A percentile compares a stretch with the other conserved stretches of the same genome.
Conservation (phyloP, 2,888 invertebrate species). For the Rhogogaster chlorosoma region DNA sequence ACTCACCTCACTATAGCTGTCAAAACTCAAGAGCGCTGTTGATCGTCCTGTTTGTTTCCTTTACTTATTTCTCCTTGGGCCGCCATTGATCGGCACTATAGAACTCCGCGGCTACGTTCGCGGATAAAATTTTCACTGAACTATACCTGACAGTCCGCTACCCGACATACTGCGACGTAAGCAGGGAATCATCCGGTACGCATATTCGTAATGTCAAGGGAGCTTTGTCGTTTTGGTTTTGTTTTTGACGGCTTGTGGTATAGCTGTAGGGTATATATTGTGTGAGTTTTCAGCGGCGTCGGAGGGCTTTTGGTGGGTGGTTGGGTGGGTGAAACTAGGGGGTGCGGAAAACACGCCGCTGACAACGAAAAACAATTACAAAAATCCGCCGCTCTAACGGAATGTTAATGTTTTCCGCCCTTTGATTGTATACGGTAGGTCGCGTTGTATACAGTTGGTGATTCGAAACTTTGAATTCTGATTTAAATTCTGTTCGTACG, state of each 20-base stretch:
- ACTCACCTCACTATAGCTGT: no score
- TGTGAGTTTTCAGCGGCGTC: neutral
- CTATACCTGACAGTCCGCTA: no score
- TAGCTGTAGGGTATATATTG: neutral
- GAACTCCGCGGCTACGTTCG: no score
- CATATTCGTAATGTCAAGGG: conserved; percentile 5
- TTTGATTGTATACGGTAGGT: conserved; percentile 22
- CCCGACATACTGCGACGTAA: no score
- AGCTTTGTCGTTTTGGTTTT: conserved; percentile 18
- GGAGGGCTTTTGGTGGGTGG: neutral
- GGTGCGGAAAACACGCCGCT: neutral
- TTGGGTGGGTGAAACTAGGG: neutral
- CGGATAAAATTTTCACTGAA: no score
- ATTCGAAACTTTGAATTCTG: conserved; percentile 44
- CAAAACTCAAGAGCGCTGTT: no score
- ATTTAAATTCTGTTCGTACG: conserved; percentile 49
- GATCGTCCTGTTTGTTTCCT: no score
- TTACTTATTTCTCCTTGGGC: no score
- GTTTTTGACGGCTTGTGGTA: neutral
- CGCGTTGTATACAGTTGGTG: conserved; percentile 24
- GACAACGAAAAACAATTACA: conserved; percentile 49
- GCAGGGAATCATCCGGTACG: no score
- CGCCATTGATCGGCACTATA: no score
- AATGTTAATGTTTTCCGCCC: conserved; percentile 47
- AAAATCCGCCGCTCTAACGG: conserved; percentile 47